Evolutionary conservation across 2,888 invertebrate genomes (phyloP), one percentile per base, ranked within the genome.

Genomic region (Matsumyia berberina): DNA sequence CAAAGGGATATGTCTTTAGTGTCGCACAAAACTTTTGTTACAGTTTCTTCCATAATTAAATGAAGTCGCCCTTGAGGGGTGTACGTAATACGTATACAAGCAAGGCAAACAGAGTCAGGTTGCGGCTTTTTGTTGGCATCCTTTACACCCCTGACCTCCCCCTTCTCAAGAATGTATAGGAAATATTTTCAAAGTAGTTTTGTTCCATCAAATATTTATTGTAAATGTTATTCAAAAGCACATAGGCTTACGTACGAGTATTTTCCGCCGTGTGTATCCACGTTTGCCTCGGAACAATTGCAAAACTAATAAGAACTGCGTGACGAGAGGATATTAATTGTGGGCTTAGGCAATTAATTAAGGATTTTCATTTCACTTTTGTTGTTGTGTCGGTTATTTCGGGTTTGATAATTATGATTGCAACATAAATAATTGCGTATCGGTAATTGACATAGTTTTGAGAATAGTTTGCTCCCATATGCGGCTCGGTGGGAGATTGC

Each of bases 31-130:
- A 57, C 31, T 83, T 77, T 72, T 62, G 67, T 73, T 62, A 78
- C 77, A 70, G 60, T 66, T 77, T 53, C 58, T 60, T 82, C 66
- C 70, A 73, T 67, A 78, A 83, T 83, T 83, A 83, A 83, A 83
- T 83, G 46, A 78, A 73, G 77, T 73, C 49, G 35, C 72, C 82
- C 72, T 62, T 67, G 49, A 66, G 82, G 62, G 72, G 29, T 19
- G 42, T 51, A n/a, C n/a, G n/a, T n/a, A n/a, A n/a, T n/a, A n/a
- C n/a, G 42, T 44, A 70, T 44, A 35, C 19, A 55, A 69, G 55
- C 33, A 24, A 24, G 24, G 24, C 24, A 24, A 24, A 35, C 11
- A 12, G 15, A 42, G 19, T 17, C 24, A 24, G 24, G 24, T 24
- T 24, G 24, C 1, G 24, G 57, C 19, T 37, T 19, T 53, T 44